Percentiles rank a stretch among this genome's conserved stretches.
Evolutionary conservation across 2,797 vertebrate species (phyloP).

Genomic region (Cuniculus paca): DNA sequence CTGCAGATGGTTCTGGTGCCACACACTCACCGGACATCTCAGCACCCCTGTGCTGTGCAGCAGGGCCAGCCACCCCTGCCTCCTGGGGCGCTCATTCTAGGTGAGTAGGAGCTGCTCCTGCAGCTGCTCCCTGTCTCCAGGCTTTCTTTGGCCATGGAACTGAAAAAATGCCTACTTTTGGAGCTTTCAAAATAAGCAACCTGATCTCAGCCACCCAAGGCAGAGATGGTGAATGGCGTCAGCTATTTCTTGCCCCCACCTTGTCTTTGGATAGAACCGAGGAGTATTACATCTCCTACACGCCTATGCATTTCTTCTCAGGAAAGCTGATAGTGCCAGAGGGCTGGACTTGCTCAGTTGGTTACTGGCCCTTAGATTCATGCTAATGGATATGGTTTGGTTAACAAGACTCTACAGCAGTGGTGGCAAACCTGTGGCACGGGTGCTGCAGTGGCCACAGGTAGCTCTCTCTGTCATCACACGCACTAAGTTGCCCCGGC

Average conservation of each 20-base stretch:
- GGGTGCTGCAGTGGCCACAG: neutral
- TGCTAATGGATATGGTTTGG: neutral
- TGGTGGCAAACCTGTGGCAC: neutral
- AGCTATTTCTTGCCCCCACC: neutral
- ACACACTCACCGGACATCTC: neutral
- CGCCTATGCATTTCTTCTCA: neutral
- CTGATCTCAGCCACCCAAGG: neutral
- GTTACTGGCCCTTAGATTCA: neutral
- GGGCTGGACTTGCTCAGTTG: neutral
- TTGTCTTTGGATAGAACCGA: neutral
- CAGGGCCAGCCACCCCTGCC: neutral
- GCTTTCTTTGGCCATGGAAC: neutral
- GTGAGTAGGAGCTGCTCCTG: neutral
- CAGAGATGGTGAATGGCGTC: neutral
- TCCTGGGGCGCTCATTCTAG: neutral
- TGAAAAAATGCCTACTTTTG: neutral
- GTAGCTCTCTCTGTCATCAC: neutral
- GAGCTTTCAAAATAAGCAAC: neutral
- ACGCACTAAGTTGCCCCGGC: neutral
- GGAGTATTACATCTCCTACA: neutral
- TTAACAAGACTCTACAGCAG: neutral
- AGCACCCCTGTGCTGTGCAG: neutral
- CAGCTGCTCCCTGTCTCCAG: neutral
- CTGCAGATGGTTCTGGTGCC: neutral
- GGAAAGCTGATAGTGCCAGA: neutral